Evolutionary conservation across 2,888 invertebrate species (phyloP), one percentile per base, ranked within the genome.

Genomic region (Cerceris ruficornis): DNA sequence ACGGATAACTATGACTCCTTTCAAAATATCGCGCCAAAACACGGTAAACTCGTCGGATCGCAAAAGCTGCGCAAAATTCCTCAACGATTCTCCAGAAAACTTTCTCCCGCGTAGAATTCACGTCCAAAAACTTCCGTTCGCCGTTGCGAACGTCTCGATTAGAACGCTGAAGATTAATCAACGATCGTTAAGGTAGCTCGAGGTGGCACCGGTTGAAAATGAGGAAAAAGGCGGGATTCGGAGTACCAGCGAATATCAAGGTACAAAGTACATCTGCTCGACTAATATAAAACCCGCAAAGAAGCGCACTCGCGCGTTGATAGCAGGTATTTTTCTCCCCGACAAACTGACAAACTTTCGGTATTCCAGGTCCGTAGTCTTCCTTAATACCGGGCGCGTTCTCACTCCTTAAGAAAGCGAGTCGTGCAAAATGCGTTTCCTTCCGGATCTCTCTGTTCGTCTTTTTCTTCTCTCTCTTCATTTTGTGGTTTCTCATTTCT

Each of bases 321-420:
- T 66, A 68, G 64, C 75, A 14, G 60, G 67, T 71, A 83, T 84
- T 80, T 83, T 83, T 82, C 80, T 77, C 28, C 13, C 43, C 69
- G 43, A 67, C 64, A 57, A 75, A 72, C 77, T 73, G 77, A 80
- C 84, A 84, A 84, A 84, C 84, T 82, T 84, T 82, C 59, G 74
- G 80, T 77, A 80, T 77, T 80, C 72, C 77, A 28, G 39, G 8
- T 15, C 28, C 46, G 75, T 66, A 61, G 52, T 64, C 62, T 77
- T 69, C 60, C 69, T 75, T 84, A 65, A 76, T 74, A 72, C 70
- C 64, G 54, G 13, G 62, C 55, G 74, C 67, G 42, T 75, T 71
- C 80, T 69, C 57, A 14, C 50, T 58, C 67, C 59, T 62, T 54
- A 28, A 74, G 50, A 62, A 59, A 82, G 50, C 75, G 41, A 59